Evolutionary conservation across 2,888 invertebrate species (phyloP), one percentile per base, ranked within the genome.

Genomic region (Marronus borbonicus): DNA sequence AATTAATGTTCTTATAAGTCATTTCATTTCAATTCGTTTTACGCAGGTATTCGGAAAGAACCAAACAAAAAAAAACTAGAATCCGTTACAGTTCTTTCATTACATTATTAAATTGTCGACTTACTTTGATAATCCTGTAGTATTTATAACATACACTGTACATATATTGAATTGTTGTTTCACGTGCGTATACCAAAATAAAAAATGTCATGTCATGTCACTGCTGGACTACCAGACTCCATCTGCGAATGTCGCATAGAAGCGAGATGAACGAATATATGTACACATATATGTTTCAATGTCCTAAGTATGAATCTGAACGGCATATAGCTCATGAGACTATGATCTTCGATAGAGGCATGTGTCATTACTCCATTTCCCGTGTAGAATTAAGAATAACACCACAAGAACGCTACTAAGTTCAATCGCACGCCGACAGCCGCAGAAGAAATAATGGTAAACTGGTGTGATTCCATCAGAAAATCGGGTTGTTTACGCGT

Each of bases 271-370:
- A 44, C 12, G 2, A 1, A 44, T 44, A 12, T 44, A 44, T 12
- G 44, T 44, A 44, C 8, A 44, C 44, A 44, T 44, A 12, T 44
- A 44, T 8, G 44, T 44, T 44, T 44, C 8, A 44, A 12, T 44
- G 8, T 44, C 44, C 44, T 44, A 44, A 0, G 44, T 44, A 1
- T 44, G 44, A 44, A 12, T 44, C 8, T 8, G 12, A 8, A 44
- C 8, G 7, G 44, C 31, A 36, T 36, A 36, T 36, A 36, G 28
- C 10, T 14, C 31, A 3, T 50, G 12, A 39, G 66, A 44, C 68
- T 50, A 28, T 68, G 50, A 68, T 68, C 68, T 68, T 68, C 68
- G 68, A 20, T 12, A 62, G 28, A 28, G 49, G 28, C 68, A 50
- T 68, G 24, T 68, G 24, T 49, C 68, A 68, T 68, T 50, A 68